Evolutionary conservation across 2,888 invertebrate genomes (phyloP), one percentile per base, ranked within the genome.

Genomic region (Cataglyphis rosenhaueri): DNA sequence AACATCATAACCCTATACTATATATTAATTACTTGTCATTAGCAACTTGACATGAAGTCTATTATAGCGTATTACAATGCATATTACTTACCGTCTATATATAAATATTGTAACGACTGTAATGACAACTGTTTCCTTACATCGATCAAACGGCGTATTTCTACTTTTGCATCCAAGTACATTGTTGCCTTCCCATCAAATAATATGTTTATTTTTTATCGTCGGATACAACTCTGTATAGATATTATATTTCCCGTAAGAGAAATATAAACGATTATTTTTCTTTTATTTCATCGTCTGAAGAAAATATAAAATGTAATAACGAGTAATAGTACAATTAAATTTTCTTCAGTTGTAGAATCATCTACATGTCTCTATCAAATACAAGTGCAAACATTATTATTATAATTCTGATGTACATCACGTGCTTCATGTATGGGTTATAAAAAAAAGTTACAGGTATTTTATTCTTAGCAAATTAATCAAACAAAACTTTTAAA

Each of bases 131-230:
- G 10, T n/a, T 61, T 82, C 25, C 29, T 12, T 38, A 0, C 9
- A 44, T 55, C 18, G 41, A 59, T 32, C 29, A 32, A 41, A 35
- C 35, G 48, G 35, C n/a, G 18, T 21, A 73, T 75, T 25, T 32
- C 25, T 32, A 32, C 5, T 38, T 44, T 48, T n/a, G 12, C 29
- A 12, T n/a, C 25, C n/a, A 41, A 70, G 59, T 61, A 62, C 61
- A 61, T 35, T 79, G 71, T 61, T 59, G 6, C 6, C 35, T 79
- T 79, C 70, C 18, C 79, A 70, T 70, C 18, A 12, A 71, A 79
- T 79, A 38, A 59, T 44, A 79, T 15, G 3, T 61, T 71, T n/a
- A 61, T 66, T 55, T 15, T 35, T 25, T 2, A 38, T 59, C 25
- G 0, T 64, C 12, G 12, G 15, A 18, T 32, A 25, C 12, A 25